These are phyloP conservation scores for Lipophrys pholis DNA, from an alignment of 2,113 vertebrate species.

Conservation along the genomic window DNA sequence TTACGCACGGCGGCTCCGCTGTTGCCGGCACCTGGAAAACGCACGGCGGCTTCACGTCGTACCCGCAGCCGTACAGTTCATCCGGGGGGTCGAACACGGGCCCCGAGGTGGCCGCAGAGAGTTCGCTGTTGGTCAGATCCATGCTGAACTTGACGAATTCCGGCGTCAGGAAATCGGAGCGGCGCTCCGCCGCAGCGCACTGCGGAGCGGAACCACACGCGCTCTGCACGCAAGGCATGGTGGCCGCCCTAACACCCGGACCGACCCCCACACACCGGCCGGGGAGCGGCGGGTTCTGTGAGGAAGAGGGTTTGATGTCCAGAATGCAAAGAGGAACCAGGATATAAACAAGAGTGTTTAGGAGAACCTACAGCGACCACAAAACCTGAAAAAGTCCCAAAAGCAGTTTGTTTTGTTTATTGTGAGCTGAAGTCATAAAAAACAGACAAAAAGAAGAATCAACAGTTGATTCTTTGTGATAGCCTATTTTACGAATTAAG, in stretches of 20 bases:
- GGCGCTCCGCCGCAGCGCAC: constrained; percentile 91
- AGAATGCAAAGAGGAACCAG: no score
- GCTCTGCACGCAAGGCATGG: constrained; percentile 98
- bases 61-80: constrained; percentile 90
- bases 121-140: constrained; percentile 98
- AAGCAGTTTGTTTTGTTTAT: no score
- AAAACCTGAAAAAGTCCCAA: no score
- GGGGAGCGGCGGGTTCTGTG: no score
- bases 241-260: constrained; percentile 75
- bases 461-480: no score
- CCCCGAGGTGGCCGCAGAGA: constrained; percentile 87
- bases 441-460: no score
- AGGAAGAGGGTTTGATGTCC: no score
- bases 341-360: no score
- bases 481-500: no score
- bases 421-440: no score
- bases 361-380: no score
- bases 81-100: constrained; percentile 91
- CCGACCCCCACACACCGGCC: no score
- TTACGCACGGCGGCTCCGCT: constrained; percentile 92
- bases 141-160: constrained; percentile 99
- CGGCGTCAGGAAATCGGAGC: constrained; percentile 96
- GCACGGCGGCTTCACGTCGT: constrained; percentile 96
- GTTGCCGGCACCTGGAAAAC: constrained; percentile 94
- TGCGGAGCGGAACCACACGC: constrained; percentile 97